Conservation (phyloP, 2,888 invertebrate genomes). For the Rugalucina vietnamica region DNA sequence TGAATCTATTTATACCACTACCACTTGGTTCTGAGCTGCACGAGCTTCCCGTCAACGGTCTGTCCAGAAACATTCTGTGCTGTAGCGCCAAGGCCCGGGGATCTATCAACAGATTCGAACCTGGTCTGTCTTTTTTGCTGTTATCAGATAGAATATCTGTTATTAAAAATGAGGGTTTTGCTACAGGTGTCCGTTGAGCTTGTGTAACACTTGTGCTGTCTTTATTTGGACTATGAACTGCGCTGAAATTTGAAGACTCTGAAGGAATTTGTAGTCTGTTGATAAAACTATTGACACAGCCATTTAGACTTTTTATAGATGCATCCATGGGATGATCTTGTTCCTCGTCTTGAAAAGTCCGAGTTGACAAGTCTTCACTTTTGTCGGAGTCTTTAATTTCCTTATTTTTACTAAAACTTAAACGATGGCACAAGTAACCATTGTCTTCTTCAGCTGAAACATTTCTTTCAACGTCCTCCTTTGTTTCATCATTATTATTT, state of each 20-base stretch:
- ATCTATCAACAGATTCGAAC: constrained; percentile 42
- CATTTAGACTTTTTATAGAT: constrained; percentile 45
- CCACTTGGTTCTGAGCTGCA: constrained; percentile 52
- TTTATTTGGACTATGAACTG: background rate
- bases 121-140: constrained; percentile 18
- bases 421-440: background rate
- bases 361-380: background rate
- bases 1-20: constrained; percentile 18
- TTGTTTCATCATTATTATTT: background rate
- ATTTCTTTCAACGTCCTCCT: background rate
- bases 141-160: constrained; percentile 69
- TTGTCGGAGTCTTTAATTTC: background rate
- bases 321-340: constrained; percentile 56
- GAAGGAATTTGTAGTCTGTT: constrained; percentile 23
- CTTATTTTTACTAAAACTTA: background rate
- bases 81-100: constrained; percentile 50
- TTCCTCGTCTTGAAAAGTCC: constrained; percentile 23
- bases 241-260: constrained; percentile 16
- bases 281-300: constrained; percentile 25
- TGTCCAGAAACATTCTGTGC: constrained; percentile 53
- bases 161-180: constrained; percentile 70
- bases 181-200: constrained; percentile 21
- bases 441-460: background rate
- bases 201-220: constrained; percentile 1
- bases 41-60: constrained; percentile 57